These are phyloP conservation scores for Arion vulgaris DNA, from an alignment of 1,140 invertebrate species.

Conservation along the genomic window DNA sequence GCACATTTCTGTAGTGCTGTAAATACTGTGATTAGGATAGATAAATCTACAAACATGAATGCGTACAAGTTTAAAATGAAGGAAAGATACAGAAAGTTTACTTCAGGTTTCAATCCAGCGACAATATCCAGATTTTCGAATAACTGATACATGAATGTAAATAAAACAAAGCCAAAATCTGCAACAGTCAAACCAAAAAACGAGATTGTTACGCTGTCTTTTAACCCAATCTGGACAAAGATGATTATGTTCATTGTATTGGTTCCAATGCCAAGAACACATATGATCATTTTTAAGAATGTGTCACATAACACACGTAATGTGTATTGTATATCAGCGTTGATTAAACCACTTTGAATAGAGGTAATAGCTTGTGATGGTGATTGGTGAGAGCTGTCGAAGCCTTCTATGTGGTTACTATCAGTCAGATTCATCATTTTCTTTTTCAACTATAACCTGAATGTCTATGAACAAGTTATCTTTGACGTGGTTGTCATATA, in stretches of 20 bases:
- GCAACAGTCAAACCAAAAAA: not conserved
- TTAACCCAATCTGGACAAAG: not conserved
- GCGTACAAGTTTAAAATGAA: not conserved
- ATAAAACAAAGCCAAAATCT: conserved; percentile 11
- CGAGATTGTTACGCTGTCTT: not conserved
- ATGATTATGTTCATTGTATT: not conserved
- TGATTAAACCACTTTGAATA: not conserved
- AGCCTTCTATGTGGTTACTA: not conserved
- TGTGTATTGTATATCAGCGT: not conserved
- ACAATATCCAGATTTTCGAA: not conserved
- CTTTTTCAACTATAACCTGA: too few relatives aligned
- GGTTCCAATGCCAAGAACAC: not conserved
- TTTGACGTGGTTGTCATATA: too few relatives aligned
- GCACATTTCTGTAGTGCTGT: not conserved
- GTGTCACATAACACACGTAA: not conserved
- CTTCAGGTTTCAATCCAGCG: not conserved
- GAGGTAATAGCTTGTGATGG: not conserved
- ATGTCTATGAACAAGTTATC: too few relatives aligned
- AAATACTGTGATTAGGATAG: not conserved
- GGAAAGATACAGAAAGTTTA: not conserved
- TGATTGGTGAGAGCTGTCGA: not conserved
- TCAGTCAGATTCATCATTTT: too few relatives aligned
- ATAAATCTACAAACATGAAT: not conserved
- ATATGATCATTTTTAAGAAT: not conserved
- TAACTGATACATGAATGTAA: not conserved